phyloP scores from a whole-genome alignment of 2,113 vertebrate genomes.

The Ploceus nigricollis region DNA sequence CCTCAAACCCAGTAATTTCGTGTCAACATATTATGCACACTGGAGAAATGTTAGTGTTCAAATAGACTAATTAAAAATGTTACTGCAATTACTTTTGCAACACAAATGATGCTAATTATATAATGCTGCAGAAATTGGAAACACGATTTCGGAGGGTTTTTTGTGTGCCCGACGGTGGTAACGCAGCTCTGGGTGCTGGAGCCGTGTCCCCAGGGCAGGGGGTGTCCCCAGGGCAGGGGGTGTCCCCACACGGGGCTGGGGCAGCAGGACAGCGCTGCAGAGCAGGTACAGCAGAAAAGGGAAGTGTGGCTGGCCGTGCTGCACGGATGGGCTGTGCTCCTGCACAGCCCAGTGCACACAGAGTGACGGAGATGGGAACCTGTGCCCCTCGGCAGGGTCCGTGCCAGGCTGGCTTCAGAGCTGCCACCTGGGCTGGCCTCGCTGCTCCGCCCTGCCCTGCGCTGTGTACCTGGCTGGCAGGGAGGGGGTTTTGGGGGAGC shows the following conservation, averaged over 20 bases:
- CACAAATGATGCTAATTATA: conserved; percentile 64
- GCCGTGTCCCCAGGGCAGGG: not conserved
- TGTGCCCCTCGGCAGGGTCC: not conserved
- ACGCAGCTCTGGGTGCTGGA: accelerated
- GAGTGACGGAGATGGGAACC: not conserved
- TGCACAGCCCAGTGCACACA: not conserved
- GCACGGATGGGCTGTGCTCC: not conserved
- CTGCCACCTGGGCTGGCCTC: not conserved
- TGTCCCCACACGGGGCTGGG: not conserved
- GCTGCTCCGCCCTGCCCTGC: accelerated
- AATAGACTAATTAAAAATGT: conserved; percentile 67
- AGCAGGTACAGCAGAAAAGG: not conserved
- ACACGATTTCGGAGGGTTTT: not conserved
- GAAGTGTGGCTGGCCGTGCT: not conserved
- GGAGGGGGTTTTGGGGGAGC: not conserved
- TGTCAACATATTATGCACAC: conserved; percentile 43
- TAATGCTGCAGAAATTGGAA: conserved; percentile 49
- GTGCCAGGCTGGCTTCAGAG: not conserved
- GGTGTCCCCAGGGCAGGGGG: not conserved
- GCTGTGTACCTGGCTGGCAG: not conserved
- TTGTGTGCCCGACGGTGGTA: accelerated
- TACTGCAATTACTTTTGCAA: conserved; percentile 64
- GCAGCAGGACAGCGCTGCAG: not conserved
- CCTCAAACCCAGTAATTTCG: conserved; percentile 58
- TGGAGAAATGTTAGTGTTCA: conserved; percentile 48